phyloP scores from a whole-genome alignment of 2,888 invertebrate genomes.

The Troides aeacus region DNA sequence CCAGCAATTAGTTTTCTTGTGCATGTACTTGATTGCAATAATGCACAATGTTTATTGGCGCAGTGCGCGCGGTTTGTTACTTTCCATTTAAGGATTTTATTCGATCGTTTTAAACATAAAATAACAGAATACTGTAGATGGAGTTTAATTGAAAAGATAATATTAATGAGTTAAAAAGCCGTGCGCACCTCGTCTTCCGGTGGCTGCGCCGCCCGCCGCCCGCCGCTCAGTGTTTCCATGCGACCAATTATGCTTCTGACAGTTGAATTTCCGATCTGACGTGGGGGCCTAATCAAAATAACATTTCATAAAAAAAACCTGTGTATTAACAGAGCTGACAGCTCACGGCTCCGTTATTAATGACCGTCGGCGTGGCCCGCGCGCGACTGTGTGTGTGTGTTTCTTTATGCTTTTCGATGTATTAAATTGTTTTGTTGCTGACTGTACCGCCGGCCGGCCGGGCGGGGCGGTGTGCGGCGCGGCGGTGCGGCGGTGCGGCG shows the following conservation, averaged over 20 bases:
- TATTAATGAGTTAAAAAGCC: too few relatives aligned
- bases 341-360: constrained; percentile 78
- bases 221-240: constrained; percentile 61
- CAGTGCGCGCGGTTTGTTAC: background rate
- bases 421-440: constrained; percentile 64
- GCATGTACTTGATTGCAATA: too few relatives aligned
- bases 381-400: constrained; percentile 40
- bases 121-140: too few relatives aligned
- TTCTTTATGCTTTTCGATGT: constrained; percentile 63
- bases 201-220: constrained; percentile 57
- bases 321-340: constrained; percentile 76
- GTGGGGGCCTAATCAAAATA: constrained; percentile 82
- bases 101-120: too few relatives aligned
- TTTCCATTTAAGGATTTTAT: too few relatives aligned
- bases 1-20: too few relatives aligned
- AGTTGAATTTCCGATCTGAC: constrained; percentile 80
- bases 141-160: too few relatives aligned
- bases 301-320: constrained; percentile 77
- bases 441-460: constrained; percentile 47
- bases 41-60: background rate
- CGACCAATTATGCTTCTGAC: constrained; percentile 80
- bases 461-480: constrained; percentile 15
- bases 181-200: constrained; percentile 46
- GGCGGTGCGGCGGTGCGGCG: too few relatives aligned
- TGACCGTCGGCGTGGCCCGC: constrained; percentile 55